A percentile compares a stretch with the other conserved stretches of the same genome.
Conservation (phyloP, 92 coral and sea anemone species). For the Bergia sp. region DNA sequence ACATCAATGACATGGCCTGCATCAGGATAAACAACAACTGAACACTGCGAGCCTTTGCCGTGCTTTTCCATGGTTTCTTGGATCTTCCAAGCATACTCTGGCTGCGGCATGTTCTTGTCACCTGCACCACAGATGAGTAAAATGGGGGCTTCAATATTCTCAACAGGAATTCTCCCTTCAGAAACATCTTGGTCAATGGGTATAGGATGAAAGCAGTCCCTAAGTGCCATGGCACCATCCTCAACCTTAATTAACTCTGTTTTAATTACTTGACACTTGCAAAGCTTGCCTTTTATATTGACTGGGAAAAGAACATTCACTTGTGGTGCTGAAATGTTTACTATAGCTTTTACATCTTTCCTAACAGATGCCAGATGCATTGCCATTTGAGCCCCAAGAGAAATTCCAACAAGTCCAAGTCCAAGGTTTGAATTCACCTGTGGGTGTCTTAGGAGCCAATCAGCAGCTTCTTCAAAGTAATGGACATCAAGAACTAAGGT, state of each 20-base stretch:
- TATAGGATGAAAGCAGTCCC: conserved; percentile 24
- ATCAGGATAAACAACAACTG: conserved; percentile 27
- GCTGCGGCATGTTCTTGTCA: conserved; percentile 42
- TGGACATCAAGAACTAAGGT: conserved; percentile 62
- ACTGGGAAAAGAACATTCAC: conserved; percentile 42
- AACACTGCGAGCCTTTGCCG: conserved; percentile 30
- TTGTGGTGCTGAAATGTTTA: conserved; percentile 28
- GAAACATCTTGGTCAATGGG: conserved; percentile 28
- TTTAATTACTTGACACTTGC: conserved; percentile 21
- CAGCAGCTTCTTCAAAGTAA: conserved; percentile 76
- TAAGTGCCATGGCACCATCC: background rate
- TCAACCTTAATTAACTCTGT: background rate
- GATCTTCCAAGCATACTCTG: conserved; percentile 27
- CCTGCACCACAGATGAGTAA: conserved; percentile 25
- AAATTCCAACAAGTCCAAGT: conserved; percentile 34
- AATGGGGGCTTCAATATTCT: conserved; percentile 16
- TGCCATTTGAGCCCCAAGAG: conserved; percentile 45
- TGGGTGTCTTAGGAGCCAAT: conserved; percentile 69
- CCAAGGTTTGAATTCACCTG: conserved; percentile 36
- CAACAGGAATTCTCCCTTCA: conserved; percentile 43
- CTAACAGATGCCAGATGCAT: conserved; percentile 28
- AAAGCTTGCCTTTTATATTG: conserved; percentile 9
- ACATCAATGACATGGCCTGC: conserved; percentile 30
- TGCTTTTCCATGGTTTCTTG: conserved; percentile 31
- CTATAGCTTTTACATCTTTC: conserved; percentile 33